Evolutionary conservation across 1,140 invertebrate species (phyloP).

Genomic region (Centruroides sculpturatus): DNA sequence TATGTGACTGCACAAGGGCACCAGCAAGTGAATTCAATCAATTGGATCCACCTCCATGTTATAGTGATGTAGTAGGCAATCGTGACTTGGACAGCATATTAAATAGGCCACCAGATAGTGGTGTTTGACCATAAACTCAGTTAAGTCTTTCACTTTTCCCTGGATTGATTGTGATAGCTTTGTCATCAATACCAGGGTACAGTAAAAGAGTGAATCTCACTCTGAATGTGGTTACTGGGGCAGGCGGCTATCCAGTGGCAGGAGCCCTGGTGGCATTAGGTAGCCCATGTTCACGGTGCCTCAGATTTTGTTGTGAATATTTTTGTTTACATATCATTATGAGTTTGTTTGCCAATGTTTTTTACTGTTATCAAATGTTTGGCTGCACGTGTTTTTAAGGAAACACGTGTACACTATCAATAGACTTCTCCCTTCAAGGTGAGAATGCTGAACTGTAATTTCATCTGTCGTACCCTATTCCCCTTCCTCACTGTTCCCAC

Average conservation of each 20-base stretch:
- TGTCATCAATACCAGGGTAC: neutral
- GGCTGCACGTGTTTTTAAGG: too few relatives aligned
- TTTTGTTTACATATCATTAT: constrained; percentile 8
- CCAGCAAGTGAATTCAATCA: constrained; percentile 6
- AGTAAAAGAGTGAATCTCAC: neutral
- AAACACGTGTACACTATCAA: too few relatives aligned
- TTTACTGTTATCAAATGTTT: too few relatives aligned
- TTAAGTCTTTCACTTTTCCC: constrained; percentile 12
- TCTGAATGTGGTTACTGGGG: neutral
- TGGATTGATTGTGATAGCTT: constrained; percentile 7
- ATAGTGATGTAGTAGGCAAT: constrained; percentile 9
- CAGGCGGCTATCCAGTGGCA: neutral
- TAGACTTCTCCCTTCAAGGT: too few relatives aligned
- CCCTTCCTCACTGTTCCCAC: too few relatives aligned
- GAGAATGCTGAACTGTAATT: too few relatives aligned
- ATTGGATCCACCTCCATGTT: constrained; percentile 9
- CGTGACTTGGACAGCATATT: constrained; percentile 6
- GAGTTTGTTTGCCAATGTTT: too few relatives aligned
- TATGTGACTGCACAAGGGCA: constrained; percentile 2
- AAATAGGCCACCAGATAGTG: constrained; percentile 8
- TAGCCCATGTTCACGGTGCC: constrained; percentile 7
- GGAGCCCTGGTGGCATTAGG: neutral
- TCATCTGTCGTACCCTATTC: too few relatives aligned
- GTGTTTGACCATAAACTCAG: constrained; percentile 5
- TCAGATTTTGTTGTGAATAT: constrained; percentile 10